Base-by-base conservation (phyloP, 2,113 vertebrate species). In the Hypomesus transpacificus region DNA sequence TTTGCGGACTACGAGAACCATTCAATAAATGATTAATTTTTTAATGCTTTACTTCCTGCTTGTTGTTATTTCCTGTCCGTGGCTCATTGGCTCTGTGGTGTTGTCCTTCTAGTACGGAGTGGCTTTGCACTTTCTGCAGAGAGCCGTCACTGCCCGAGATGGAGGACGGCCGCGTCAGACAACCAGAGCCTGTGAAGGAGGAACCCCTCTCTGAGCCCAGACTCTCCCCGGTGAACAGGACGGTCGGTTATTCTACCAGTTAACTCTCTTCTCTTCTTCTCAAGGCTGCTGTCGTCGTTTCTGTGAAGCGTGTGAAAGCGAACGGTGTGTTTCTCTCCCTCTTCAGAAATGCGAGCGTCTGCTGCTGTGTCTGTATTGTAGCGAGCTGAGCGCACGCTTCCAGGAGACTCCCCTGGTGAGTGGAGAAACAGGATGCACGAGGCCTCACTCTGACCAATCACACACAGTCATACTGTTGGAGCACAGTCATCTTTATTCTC, bases 331-430 rank as follows among this genome's bases (percentile, higher is more conserved):
- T 71, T 70, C 24, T 73, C 11, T 58, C 50, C 16, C 13, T 2
- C 21, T 73, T 57, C 91, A 96, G 94, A 95, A 91, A 72, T 97
- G 94, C 76, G 94, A 97, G 80, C 93, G 93, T 83, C 86, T 97
- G 86, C 68, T 95, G 52, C 90, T 97, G 77, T 91, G 89, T 39
- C 82, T 97, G 80, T 92, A 93, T 88, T 96, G 94, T 89, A 91
- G 89, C n/a, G 90, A 87, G 22, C 91, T 92, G 80, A 94, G 94
- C 75, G 89, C 94, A 57, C 91, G 91, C 0, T 93, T 94, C 79
- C 90, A 92, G 0, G 91, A 94, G 14, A 88, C 92, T 74, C 91
- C 93, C 0, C 64, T 90, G 89, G 95, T 96, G 88, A 94, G 94
- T 84, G 28, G 71, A 69, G 54, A 11, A 53, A 1, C 39, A 46